phyloP scores from a whole-genome alignment of 2,888 invertebrate species.

The Drosophila paracracens region DNA sequence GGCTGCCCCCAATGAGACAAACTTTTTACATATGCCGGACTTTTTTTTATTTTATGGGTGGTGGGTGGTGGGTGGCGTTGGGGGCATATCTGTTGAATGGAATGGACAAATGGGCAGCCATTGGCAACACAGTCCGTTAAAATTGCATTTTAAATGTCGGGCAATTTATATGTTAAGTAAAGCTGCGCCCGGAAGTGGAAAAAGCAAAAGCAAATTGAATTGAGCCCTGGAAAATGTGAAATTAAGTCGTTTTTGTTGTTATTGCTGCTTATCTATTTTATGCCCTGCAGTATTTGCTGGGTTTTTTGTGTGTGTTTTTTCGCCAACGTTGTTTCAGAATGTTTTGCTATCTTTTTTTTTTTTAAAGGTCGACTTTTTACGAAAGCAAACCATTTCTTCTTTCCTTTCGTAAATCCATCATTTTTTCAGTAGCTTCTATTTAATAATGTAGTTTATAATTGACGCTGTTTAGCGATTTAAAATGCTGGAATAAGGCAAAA shows the following conservation, averaged over 20 bases:
- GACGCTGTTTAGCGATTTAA: background rate
- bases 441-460: background rate
- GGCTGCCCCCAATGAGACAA: constrained; percentile 62
- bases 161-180: constrained; percentile 73
- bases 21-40: constrained; percentile 54
- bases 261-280: constrained; percentile 26
- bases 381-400: background rate
- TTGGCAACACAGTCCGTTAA: constrained; percentile 50
- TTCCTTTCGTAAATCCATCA: background rate
- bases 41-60: background rate
- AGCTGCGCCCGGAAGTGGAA: constrained; percentile 23
- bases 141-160: constrained; percentile 69
- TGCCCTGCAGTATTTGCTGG: constrained; percentile 1
- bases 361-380: background rate
- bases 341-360: background rate
- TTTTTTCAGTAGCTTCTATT: background rate
- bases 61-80: background rate
- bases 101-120: constrained; percentile 48
- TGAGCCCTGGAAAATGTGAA: constrained; percentile 19
- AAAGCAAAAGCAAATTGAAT: constrained; percentile 57
- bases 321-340: background rate
- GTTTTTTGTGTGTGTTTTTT: constrained; percentile 3
- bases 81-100: constrained; percentile 60
- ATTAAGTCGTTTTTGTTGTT: constrained; percentile 1
- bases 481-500: background rate